phyloP scores from a whole-genome alignment of 2,888 invertebrate species.

The Alsophila aescularia region DNA sequence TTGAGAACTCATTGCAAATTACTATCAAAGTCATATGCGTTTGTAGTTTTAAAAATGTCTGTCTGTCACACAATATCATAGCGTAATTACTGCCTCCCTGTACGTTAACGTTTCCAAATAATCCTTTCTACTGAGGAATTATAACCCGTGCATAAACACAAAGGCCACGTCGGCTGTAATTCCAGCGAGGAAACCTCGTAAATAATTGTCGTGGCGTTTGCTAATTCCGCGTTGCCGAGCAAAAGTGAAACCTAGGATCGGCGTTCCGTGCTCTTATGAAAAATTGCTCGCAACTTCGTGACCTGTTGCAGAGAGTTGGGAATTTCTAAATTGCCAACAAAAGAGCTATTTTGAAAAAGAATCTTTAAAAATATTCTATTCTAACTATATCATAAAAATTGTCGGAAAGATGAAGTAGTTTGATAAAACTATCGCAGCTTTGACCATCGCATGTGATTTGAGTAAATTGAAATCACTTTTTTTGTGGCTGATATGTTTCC shows the following conservation, averaged over 20 bases:
- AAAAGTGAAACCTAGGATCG: slow-evolving; percentile 66
- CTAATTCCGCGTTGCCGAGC: slow-evolving; percentile 58
- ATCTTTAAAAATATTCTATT: slow-evolving; percentile 2
- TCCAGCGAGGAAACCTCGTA: slow-evolving; percentile 67
- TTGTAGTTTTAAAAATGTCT: too few relatives aligned
- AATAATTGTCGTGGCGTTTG: slow-evolving; percentile 74
- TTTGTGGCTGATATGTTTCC: too few relatives aligned
- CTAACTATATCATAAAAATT: slow-evolving; percentile 1
- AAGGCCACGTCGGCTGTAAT: slow-evolving; percentile 72
- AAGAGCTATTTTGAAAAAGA: slow-evolving; percentile 6
- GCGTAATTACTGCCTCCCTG: too few relatives aligned
- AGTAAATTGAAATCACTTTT: too few relatives aligned
- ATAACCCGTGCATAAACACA: slow-evolving; percentile 77
- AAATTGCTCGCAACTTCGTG: slow-evolving; percentile 47
- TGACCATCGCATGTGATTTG: too few relatives aligned
- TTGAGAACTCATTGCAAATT: too few relatives aligned
- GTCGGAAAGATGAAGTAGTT: not conserved
- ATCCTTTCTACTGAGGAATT: slow-evolving; percentile 61
- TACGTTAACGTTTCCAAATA: slow-evolving; percentile 72
- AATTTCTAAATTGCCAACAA: slow-evolving; percentile 24
- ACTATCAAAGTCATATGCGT: too few relatives aligned
- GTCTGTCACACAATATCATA: too few relatives aligned
- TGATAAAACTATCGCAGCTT: not conserved
- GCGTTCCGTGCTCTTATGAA: slow-evolving; percentile 47
- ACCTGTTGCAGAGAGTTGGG: slow-evolving; percentile 44